Conservation (phyloP, 2,113 vertebrate species). For the Neolamprologus kungweensis region DNA sequence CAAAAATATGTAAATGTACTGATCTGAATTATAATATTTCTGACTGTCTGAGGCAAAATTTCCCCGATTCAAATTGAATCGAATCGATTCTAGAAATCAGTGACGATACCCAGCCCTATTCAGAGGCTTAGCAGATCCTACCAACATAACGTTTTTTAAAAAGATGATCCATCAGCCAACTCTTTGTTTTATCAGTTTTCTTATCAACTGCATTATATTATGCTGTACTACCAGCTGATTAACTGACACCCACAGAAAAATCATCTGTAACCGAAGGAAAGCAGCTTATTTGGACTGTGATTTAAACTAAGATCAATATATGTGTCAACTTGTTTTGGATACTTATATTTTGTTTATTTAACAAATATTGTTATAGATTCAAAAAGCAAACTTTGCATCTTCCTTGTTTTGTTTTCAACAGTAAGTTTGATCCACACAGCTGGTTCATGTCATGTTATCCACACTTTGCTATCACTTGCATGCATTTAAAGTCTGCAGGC, state of each 20-base stretch:
- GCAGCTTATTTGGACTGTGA: not conserved
- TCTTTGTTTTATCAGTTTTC: not conserved
- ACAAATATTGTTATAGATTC: not conserved
- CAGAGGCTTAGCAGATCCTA: not conserved
- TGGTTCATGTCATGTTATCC: not conserved
- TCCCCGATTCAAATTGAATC: not conserved
- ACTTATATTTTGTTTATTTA: not conserved
- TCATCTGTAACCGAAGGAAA: not conserved
- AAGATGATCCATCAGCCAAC: not conserved
- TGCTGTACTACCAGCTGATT: not conserved
- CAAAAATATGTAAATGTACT: not conserved
- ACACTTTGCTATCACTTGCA: not conserved
- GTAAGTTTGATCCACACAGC: not conserved
- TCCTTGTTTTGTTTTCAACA: not conserved
- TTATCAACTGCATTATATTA: not conserved
- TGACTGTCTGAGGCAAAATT: not conserved
- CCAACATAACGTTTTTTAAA: not conserved
- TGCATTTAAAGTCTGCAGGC: not conserved
- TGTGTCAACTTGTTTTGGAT: not conserved
- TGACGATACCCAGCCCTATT: not conserved
- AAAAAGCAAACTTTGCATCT: not conserved
- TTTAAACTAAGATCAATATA: not conserved
- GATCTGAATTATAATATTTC: not conserved
- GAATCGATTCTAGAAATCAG: not conserved
- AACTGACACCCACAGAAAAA: not conserved